Conservation (phyloP, 2,797 vertebrate species). For the Dicrostonyx torquatus region DNA sequence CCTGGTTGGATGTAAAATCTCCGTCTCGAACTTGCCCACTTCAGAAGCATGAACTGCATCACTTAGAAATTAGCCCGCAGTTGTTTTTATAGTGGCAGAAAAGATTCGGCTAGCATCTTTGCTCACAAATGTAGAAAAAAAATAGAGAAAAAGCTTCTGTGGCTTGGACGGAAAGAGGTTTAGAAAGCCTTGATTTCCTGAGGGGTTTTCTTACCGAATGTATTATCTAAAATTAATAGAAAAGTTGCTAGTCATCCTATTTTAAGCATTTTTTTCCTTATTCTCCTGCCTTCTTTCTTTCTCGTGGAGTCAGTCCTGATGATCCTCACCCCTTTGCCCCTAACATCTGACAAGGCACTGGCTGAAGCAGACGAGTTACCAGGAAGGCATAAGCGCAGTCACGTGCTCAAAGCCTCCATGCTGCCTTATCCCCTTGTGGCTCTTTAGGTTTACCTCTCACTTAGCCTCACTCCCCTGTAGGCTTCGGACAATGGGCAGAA, state of each 20-base stretch:
- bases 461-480: rapidly evolving
- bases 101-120: not conserved
- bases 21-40: not conserved
- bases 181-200: not conserved
- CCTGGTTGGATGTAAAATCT: not conserved
- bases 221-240: not conserved
- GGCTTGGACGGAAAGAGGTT: not conserved
- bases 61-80: too few species aligned
- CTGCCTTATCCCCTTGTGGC: too few species aligned
- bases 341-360: not conserved
- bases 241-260: not conserved
- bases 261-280: not conserved
- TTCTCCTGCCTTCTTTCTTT: not conserved
- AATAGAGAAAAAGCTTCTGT: not conserved
- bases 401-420: not conserved
- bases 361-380: not conserved
- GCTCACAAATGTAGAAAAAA: not conserved
- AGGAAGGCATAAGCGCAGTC: rapidly evolving
- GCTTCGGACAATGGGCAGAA: not conserved
- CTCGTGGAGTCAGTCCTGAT: not conserved
- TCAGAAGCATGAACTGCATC: not conserved
- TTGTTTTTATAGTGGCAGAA: not conserved
- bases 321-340: too few species aligned
- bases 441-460: not conserved
- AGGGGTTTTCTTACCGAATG: not conserved